Evolutionary conservation across 2,888 invertebrate species (phyloP), one percentile per base, ranked within the genome.

Genomic region (Nomada fabriciana): DNA sequence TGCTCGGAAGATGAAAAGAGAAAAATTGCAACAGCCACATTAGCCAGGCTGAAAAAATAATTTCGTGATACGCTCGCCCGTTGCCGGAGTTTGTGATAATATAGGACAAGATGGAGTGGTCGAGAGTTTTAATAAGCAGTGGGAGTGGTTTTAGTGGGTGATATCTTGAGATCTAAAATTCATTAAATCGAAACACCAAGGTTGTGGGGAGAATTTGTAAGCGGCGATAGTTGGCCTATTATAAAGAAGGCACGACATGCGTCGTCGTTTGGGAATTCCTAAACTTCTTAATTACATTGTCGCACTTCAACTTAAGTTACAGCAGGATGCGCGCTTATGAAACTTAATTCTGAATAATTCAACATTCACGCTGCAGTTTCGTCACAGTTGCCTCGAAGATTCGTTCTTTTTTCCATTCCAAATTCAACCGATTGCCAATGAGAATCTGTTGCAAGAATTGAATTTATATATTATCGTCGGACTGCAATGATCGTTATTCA

Each of bases 121-220:
- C 61, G 59, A 52, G 81, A 88, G 90, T 90, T 92, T 92, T 91
- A 90, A 91, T 91, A 88, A 91, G 87, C 86, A 75, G 79, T 77
- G 80, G 86, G 80, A 82, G 86, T 84, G 83, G 91, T 63, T 74
- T 83, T 91, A 91, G 88, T 85, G 76, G 84, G 86, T 83, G 90
- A 89, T 89, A 90, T 91, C 88, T 91, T 88, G 86, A 91, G 91
- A 92, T 91, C 89, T 91, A 91, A 92, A 91, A 91, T 91, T 91
- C 92, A 91, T 91, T 90, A 91, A 91, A 91, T 87, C 86, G 88
- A 82, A 82, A 76, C 80, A 65, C 61, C 74, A 65, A 71, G 76
- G 72, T 57, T 64, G 79, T 61, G 29, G 71, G 55, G 79, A 67
- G 81, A 89, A 84, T 86, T 83, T 81, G 77, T 83, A 85, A 86